Evolutionary conservation across 2,888 invertebrate genomes (phyloP).

Genomic region (Thecophora atra): DNA sequence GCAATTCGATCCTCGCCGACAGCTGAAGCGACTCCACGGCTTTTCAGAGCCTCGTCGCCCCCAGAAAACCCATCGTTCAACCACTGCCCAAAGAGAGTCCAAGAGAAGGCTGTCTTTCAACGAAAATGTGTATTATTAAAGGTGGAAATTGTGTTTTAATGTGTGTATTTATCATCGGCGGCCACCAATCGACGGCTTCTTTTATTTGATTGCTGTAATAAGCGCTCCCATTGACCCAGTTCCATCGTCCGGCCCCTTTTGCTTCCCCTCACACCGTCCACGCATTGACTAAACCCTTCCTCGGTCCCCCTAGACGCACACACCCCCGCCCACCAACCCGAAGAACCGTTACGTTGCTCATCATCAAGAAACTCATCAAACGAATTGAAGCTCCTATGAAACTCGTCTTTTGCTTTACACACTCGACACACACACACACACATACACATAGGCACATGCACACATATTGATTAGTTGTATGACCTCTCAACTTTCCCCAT

Average conservation of each 20-base stretch:
- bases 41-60: no score
- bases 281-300: no score
- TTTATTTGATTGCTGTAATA: not conserved
- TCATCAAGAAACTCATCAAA: conserved; percentile 64
- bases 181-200: no score
- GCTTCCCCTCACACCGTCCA: not conserved
- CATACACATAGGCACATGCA: conserved; percentile 17
- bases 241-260: not conserved
- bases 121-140: no score
- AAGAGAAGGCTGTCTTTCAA: no score
- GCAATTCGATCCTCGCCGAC: no score
- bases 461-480: not conserved
- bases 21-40: no score
- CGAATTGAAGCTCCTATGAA: conserved; percentile 59
- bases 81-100: no score
- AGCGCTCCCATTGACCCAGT: not conserved
- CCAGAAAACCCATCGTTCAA: no score
- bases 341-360: conserved; percentile 39
- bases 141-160: no score
- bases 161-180: no score
- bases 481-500: not conserved
- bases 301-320: no score
- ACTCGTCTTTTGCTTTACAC: conserved; percentile 36
- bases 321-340: not conserved
- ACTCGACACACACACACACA: conserved; percentile 21